Base-by-base conservation (phyloP, 2,797 vertebrate species). In the Pachyuromys duprasi region DNA sequence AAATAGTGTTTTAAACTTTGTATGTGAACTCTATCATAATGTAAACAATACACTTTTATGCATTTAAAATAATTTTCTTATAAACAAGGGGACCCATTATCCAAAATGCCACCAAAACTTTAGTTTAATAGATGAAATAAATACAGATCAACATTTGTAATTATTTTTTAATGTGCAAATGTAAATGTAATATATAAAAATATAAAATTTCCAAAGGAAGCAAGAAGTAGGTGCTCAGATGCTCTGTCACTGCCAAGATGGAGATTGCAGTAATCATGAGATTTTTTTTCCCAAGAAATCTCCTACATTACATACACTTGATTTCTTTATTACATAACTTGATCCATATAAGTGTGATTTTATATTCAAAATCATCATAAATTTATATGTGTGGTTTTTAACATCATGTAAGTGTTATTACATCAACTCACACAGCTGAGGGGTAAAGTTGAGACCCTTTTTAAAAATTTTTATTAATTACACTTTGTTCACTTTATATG, bases 41-140 rank as follows among this genome's bases (percentile, higher is more conserved):
- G 72, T 69, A 92, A 91, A 86, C 18, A 96, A 67, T 2, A 36
- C 6, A 55, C 70, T 76, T 94, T 95, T 86, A 90, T 69, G 20
- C 12, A 82, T 18, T 72, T 26, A 80, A 4, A 83, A 53, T 84
- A 74, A 22, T 39, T 84, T 53, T 91, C 5, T 42, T 20, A 87
- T 22, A 87, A 93, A 91, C 45, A 79, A 75, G 45, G 42, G 1
- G 60, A 67, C 1, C 22, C 45, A 36, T 69, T 63, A n/a, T 95
- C 14, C 90, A 22, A 94, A 95, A 93, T 26, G 33, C 9, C 20
- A 60, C 42, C 17, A 76, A 28, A 8, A 26, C 79, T 90, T 75
- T 79, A 87, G 13, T 45, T 2, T 55, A 65, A 57, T 36, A 81
- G 63, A 70, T 72, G 4, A 91, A 86, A 90, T 9, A 67, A 84